Conservation (phyloP, 2,113 vertebrate genomes). For the Ceratotherium simum region DNA sequence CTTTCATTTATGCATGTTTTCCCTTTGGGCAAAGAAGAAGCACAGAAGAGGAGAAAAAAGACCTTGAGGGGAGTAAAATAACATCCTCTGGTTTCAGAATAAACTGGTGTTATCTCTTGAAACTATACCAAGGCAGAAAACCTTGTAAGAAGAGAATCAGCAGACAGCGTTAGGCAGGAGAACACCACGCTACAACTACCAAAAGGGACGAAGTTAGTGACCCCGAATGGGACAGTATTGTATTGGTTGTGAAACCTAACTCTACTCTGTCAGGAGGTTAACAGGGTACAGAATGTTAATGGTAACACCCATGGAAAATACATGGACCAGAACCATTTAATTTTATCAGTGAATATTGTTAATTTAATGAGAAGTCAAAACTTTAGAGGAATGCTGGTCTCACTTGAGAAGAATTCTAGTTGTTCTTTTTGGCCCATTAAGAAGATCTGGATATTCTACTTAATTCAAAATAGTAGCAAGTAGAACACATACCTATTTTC, state of each 20-base stretch:
- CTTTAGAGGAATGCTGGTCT: background rate
- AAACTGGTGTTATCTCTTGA: background rate
- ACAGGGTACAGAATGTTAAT: constrained; percentile 51
- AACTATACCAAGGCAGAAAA: constrained; percentile 20
- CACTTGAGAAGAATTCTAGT: background rate
- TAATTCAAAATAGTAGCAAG: background rate
- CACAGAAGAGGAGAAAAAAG: background rate
- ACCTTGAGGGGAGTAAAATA: constrained; percentile 46
- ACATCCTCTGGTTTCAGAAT: constrained; percentile 22
- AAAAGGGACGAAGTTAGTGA: constrained; percentile 59
- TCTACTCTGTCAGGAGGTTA: constrained; percentile 64
- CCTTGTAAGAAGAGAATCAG: constrained; percentile 13
- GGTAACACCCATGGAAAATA: constrained; percentile 59
- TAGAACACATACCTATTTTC: background rate
- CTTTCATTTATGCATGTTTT: constrained; percentile 53
- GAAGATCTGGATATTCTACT: background rate
- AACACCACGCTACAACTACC: background rate
- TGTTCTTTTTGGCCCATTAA: background rate
- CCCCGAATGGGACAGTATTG: constrained; percentile 39
- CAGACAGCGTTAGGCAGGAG: background rate
- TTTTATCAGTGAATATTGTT: constrained; percentile 61
- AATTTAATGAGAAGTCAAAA: constrained; percentile 59
- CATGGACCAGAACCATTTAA: constrained; percentile 62
- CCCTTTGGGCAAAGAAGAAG: constrained; percentile 31
- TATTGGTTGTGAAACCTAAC: constrained; percentile 63